Evolutionary conservation across 64 coral and sea anemone species (phyloP).

Genomic region (Astreopora myriophthalma): DNA sequence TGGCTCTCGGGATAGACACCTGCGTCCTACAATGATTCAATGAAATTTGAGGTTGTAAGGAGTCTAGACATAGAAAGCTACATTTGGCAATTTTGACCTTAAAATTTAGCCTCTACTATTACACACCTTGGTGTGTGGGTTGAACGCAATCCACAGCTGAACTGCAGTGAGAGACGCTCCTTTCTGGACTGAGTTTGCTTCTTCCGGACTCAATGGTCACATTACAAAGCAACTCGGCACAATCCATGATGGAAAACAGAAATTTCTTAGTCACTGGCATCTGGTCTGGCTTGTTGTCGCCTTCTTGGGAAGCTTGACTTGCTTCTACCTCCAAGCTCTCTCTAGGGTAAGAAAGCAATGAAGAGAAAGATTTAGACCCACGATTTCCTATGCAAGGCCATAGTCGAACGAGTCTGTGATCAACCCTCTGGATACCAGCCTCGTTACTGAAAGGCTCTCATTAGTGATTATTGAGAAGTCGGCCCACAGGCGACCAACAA

Average conservation of each 20-base stretch:
- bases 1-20: too few species aligned
- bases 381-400: too few species aligned
- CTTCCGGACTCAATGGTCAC: constrained; percentile 63
- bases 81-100: neutral
- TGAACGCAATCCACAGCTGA: constrained; percentile 12
- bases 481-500: too few species aligned
- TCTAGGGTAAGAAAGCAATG: neutral
- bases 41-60: too few species aligned
- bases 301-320: constrained; percentile 1
- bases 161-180: constrained; percentile 72
- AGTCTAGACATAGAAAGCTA: too few species aligned
- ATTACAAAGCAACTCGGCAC: constrained; percentile 80
- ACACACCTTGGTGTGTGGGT: constrained; percentile 8
- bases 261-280: constrained; percentile 82
- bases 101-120: too few species aligned
- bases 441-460: too few species aligned
- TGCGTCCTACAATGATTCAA: too few species aligned
- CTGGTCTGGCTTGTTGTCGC: neutral
- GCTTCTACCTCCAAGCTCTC: constrained; percentile 62
- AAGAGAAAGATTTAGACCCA: neutral
- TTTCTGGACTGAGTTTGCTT: constrained; percentile 50
- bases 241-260: constrained; percentile 75
- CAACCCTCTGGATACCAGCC: too few species aligned
- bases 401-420: too few species aligned
- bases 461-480: too few species aligned